phyloP scores from a whole-genome alignment of 30 jellyfish, hydroid and myxozoan species.

The Hydractinia echinata region DNA sequence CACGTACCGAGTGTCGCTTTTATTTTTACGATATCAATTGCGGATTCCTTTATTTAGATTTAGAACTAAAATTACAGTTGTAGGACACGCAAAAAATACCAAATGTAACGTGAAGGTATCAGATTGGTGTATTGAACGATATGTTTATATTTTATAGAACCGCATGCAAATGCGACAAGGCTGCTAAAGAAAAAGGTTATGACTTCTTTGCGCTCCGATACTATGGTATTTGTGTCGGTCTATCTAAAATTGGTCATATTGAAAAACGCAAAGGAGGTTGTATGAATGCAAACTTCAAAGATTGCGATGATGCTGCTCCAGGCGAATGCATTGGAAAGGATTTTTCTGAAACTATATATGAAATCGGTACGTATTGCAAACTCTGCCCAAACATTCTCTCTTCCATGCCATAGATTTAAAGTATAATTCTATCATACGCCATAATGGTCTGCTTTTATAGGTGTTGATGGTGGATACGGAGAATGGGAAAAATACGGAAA shows the following conservation, averaged over 20 bases:
- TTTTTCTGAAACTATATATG: neutral
- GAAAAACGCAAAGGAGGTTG: neutral
- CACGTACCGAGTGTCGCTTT: no score
- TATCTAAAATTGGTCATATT: neutral
- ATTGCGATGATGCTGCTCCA: neutral
- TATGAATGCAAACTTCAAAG: neutral
- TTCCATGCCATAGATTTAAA: neutral
- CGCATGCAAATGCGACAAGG: constrained; percentile 19
- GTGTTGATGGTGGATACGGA: constrained; percentile 34
- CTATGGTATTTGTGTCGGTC: constrained; percentile 16
- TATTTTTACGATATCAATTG: no score
- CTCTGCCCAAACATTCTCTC: no score
- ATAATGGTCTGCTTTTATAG: neutral
- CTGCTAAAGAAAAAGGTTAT: constrained; percentile 5
- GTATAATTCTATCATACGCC: neutral
- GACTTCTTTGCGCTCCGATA: constrained; percentile 4
- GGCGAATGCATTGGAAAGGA: constrained; percentile 23
- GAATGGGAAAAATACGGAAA: constrained; percentile 25
- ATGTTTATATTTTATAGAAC: neutral
- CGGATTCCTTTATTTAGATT: no score
- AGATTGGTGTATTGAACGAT: no score
- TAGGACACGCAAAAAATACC: no score
- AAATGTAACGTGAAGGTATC: no score
- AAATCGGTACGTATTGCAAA: neutral
- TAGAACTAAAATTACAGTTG: no score